These are phyloP conservation scores for Drosophila incognita DNA, from an alignment of 2,888 invertebrate genomes.

Conservation along the genomic window DNA sequence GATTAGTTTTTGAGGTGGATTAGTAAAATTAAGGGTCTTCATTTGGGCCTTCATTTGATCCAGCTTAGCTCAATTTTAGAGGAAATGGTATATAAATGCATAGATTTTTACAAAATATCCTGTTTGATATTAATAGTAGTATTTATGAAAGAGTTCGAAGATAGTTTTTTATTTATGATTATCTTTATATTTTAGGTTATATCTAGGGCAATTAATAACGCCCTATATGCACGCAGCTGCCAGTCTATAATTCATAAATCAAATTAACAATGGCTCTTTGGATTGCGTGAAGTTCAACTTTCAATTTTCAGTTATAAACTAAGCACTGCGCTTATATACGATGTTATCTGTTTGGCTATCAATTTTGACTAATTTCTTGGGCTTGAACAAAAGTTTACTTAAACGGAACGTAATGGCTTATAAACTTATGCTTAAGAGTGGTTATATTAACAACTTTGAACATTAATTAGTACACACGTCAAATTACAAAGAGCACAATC, in stretches of 20 bases:
- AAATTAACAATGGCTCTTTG: not conserved
- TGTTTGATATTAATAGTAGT: not conserved
- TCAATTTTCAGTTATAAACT: constrained; percentile 13
- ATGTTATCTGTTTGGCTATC: not conserved
- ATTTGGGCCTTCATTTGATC: not conserved
- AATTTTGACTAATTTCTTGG: constrained; percentile 33
- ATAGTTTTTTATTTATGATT: constrained; percentile 1
- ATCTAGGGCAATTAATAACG: constrained; percentile 1
- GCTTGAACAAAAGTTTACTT: constrained; percentile 13
- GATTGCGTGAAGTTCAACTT: constrained; percentile 4
- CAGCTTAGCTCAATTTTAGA: constrained; percentile 1
- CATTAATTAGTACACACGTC: constrained; percentile 41
- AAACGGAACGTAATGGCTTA: constrained; percentile 17
- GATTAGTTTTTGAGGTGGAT: constrained; percentile 14
- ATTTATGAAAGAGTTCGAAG: not conserved
- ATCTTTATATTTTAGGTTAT: constrained; percentile 1
- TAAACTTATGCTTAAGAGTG: constrained; percentile 27
- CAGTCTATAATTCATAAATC: not conserved
- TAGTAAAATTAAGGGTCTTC: constrained; percentile 1
- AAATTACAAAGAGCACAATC: constrained; percentile 38
- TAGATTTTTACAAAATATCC: constrained; percentile 18
- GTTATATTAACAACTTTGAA: constrained; percentile 50
- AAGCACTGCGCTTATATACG: constrained; percentile 23
- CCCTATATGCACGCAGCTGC: not conserved
- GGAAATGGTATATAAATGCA: constrained; percentile 40